phyloP scores from a whole-genome alignment of 2,113 vertebrate genomes.

The Nipponia nippon region DNA sequence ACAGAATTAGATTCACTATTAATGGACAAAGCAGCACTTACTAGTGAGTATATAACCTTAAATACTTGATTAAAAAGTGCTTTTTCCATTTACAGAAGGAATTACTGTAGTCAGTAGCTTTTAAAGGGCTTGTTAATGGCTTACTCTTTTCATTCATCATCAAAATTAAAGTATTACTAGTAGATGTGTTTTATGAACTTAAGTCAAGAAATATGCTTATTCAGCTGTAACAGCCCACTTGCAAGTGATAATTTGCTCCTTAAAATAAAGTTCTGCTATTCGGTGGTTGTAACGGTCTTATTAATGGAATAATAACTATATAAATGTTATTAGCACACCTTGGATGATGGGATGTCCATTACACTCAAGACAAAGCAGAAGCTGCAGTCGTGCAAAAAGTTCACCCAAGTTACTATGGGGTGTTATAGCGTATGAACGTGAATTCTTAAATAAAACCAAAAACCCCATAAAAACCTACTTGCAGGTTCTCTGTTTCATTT shows the following conservation, averaged over 20 bases:
- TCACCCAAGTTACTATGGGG: not conserved
- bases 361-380: not conserved
- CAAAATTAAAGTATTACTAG: conserved; percentile 69
- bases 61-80: conserved; percentile 65
- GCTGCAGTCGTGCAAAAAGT: not conserved
- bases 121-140: conserved; percentile 75
- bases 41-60: conserved; percentile 68
- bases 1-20: conserved; percentile 42
- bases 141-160: conserved; percentile 59
- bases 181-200: conserved; percentile 72
- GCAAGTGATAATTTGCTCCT: conserved; percentile 49
- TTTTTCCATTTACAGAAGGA: conserved; percentile 69
- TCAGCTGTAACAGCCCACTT: conserved; percentile 71
- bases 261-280: conserved; percentile 63
- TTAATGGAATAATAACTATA: conserved; percentile 78
- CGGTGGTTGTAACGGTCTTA: conserved; percentile 61
- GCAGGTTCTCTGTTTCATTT: not conserved
- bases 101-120: conserved; percentile 70
- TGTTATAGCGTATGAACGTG: fast-evolving
- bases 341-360: conserved; percentile 7
- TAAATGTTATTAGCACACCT: not conserved
- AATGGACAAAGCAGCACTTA: conserved; percentile 66
- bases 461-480: not conserved
- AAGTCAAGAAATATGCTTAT: conserved; percentile 72
- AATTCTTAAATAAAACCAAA: not conserved